Conservation (phyloP, 2,113 vertebrate genomes). For the Peromyscus californicus region DNA sequence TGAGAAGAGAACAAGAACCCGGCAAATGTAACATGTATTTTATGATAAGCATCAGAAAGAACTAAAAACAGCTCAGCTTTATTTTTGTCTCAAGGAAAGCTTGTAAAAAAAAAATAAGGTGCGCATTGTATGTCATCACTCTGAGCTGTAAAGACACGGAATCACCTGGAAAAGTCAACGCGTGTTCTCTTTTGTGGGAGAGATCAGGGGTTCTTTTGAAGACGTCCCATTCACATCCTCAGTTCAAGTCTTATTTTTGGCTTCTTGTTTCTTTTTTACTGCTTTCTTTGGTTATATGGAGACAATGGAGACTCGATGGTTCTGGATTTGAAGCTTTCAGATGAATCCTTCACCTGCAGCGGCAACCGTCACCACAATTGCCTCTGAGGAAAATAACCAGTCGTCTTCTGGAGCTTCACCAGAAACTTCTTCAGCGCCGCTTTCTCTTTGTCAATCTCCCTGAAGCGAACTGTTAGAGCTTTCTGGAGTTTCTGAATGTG, state of each 20-base stretch:
- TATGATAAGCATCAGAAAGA: slow-evolving; percentile 33
- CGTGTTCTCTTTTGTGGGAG: neutral
- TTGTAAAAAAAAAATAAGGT: neutral
- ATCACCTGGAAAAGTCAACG: neutral
- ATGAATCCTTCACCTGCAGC: neutral
- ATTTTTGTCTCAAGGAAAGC: slow-evolving; percentile 54
- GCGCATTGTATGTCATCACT: neutral
- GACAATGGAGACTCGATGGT: neutral
- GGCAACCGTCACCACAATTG: neutral
- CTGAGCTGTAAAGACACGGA: slow-evolving; percentile 10
- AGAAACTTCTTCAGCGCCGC: slow-evolving; percentile 40
- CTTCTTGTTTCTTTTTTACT: neutral
- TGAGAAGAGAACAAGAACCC: slow-evolving; percentile 31
- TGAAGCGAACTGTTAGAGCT: neutral
- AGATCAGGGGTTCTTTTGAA: neutral
- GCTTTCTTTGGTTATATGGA: slow-evolving; percentile 1
- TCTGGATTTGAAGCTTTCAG: neutral
- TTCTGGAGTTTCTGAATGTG: slow-evolving; percentile 69
- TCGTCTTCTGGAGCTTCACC: slow-evolving; percentile 57
- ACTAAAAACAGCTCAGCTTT: slow-evolving; percentile 35
- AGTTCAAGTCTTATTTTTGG: neutral
- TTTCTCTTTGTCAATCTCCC: slow-evolving; percentile 74
- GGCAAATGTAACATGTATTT: slow-evolving; percentile 25
- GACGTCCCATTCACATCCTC: neutral
- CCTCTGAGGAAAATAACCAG: slow-evolving; percentile 60